Conservation (phyloP, 2,797 vertebrate species). For the Menidia menidia region DNA sequence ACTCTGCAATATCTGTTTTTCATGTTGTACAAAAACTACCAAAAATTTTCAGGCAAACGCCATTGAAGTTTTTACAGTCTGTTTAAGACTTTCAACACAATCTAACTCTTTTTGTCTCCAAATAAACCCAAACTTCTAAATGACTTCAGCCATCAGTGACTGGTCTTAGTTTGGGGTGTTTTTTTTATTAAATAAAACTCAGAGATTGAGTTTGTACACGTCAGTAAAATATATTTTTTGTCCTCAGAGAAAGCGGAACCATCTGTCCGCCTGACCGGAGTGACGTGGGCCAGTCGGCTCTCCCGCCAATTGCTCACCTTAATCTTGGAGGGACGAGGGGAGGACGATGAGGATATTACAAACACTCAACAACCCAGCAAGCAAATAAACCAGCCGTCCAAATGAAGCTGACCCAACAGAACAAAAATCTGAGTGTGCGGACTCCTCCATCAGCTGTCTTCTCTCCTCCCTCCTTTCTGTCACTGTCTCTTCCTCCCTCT, state of each 20-base stretch:
- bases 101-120: too few relatives aligned
- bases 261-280: constrained; percentile 43
- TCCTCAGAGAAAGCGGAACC: constrained; percentile 44
- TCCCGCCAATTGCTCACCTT: constrained; percentile 47
- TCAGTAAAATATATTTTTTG: neutral
- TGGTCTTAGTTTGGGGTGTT: too few relatives aligned
- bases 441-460: constrained; percentile 34
- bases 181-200: too few relatives aligned
- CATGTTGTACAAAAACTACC: too few relatives aligned
- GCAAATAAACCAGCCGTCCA: constrained; percentile 58
- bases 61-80: too few relatives aligned
- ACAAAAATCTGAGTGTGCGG: constrained; percentile 39
- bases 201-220: too few relatives aligned
- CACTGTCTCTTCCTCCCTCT: constrained; percentile 73
- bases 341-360: constrained; percentile 54
- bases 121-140: too few relatives aligned
- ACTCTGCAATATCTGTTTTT: too few relatives aligned
- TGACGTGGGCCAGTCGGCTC: constrained; percentile 56
- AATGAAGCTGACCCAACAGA: constrained; percentile 39
- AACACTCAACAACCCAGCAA: constrained; percentile 63
- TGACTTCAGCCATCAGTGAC: too few relatives aligned
- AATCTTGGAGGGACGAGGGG: constrained; percentile 44
- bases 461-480: constrained; percentile 25
- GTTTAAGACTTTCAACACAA: too few relatives aligned
- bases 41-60: too few relatives aligned